Evolutionary conservation across 2,888 invertebrate species (phyloP).

Genomic region (Arge pagana): DNA sequence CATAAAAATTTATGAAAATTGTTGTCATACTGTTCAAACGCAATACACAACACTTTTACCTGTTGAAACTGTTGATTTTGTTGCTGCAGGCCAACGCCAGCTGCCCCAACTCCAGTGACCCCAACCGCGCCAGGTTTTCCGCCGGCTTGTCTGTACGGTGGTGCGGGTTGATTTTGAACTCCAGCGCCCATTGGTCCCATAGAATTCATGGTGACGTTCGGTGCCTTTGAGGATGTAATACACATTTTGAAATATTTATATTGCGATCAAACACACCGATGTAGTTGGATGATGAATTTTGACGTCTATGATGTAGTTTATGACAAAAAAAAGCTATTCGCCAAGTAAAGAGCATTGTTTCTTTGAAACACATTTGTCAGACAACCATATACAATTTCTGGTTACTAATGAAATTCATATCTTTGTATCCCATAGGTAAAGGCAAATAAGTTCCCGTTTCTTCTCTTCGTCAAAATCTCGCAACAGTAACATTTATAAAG

Average conservation of each 20-base stretch:
- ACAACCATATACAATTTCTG: no score
- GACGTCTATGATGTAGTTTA: no score
- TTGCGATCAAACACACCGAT: no score
- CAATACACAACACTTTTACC: constrained; percentile 40
- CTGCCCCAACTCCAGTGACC: constrained; percentile 49
- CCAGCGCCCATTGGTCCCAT: constrained; percentile 65
- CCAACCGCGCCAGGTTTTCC: constrained; percentile 55
- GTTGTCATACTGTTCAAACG: not conserved
- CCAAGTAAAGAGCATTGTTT: no score
- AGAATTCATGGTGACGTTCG: constrained; percentile 84
- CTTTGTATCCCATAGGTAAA: no score
- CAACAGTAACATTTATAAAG: constrained; percentile 8
- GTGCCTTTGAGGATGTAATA: constrained; percentile 62
- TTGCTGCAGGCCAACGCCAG: constrained; percentile 59
- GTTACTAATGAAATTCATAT: no score
- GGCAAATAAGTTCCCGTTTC: no score
- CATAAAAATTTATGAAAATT: not conserved
- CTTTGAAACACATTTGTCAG: no score
- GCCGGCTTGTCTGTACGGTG: constrained; percentile 73
- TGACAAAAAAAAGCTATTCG: no score
- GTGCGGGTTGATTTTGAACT: constrained; percentile 69
- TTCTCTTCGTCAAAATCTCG: no score
- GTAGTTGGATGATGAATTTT: no score
- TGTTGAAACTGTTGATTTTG: constrained; percentile 69
- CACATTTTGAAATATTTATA: no score